Evolutionary conservation across 2,888 invertebrate genomes (phyloP).

Genomic region (Frankliniella fusca): DNA sequence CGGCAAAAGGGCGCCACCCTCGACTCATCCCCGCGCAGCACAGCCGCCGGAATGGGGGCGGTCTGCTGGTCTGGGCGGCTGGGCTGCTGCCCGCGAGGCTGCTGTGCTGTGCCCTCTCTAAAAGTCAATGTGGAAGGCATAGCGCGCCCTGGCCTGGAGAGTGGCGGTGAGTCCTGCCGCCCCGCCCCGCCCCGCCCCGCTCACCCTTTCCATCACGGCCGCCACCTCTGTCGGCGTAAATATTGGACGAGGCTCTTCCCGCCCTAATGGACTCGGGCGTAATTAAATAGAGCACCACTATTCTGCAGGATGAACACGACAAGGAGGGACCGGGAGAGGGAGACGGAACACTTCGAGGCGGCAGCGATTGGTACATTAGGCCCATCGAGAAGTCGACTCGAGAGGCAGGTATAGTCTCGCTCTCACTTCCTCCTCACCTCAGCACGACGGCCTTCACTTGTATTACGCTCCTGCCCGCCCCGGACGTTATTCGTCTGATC

Average conservation of each 20-base stretch:
- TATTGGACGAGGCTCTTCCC: background rate
- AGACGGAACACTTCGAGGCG: no score
- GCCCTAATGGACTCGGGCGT: conserved; percentile 16
- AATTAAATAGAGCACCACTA: background rate
- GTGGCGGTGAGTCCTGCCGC: background rate
- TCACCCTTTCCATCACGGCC: background rate
- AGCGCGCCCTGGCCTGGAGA: background rate
- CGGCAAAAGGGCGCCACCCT: no score
- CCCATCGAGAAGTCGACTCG: background rate
- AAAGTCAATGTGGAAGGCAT: background rate
- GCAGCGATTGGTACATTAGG: background rate
- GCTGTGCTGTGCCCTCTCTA: background rate
- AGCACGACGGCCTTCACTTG: no score
- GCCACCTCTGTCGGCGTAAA: background rate
- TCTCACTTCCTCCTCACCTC: no score
- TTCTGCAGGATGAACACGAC: background rate
- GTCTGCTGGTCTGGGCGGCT: background rate
- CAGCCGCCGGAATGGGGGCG: no score
- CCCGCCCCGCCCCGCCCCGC: background rate
- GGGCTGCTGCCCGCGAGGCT: background rate
- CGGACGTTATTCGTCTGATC: background rate
- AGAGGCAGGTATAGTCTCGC: no score
- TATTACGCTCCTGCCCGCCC: no score
- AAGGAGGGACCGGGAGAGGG: background rate
- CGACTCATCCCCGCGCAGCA: no score